Conservation (phyloP, 2,888 invertebrate genomes). For the Anticlea derivata region DNA sequence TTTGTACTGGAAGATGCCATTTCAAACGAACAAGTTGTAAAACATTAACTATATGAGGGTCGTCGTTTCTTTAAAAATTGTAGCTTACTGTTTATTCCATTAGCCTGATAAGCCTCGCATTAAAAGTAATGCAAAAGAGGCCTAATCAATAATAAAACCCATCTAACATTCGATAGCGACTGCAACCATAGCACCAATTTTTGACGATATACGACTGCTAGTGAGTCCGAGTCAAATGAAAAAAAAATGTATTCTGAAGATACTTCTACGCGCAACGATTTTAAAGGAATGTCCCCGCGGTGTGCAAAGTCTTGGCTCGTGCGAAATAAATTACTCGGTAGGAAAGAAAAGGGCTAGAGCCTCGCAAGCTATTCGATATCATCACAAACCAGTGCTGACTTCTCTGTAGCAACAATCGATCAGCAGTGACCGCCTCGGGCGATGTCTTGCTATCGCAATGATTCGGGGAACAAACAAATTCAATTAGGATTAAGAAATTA, state of each 20-base stretch:
- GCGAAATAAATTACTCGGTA: too few species aligned
- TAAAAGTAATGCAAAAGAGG: constrained; percentile 55
- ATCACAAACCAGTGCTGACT: neutral
- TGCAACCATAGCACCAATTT: constrained; percentile 4
- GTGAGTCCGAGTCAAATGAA: too few species aligned
- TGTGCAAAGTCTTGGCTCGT: too few species aligned
- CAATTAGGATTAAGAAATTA: constrained; percentile 83
- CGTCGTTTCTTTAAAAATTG: too few species aligned
- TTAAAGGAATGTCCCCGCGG: too few species aligned
- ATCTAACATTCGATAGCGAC: constrained; percentile 61
- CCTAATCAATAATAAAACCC: constrained; percentile 55
- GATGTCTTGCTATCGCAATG: constrained; percentile 61
- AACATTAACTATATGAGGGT: too few species aligned
- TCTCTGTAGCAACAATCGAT: constrained; percentile 55
- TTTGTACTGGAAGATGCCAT: too few species aligned
- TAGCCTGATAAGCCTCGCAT: constrained; percentile 48
- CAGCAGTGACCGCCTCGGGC: constrained; percentile 50
- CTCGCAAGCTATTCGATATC: neutral
- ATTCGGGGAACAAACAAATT: constrained; percentile 76
- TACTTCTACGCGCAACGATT: too few species aligned
- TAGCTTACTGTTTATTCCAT: constrained; percentile 27
- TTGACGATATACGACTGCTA: too few species aligned
- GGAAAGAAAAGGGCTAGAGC: too few species aligned
- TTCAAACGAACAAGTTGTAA: too few species aligned
- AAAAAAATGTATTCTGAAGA: too few species aligned